Base-by-base conservation (phyloP, 2,888 invertebrate genomes). In the Sarcophaga carnaria region DNA sequence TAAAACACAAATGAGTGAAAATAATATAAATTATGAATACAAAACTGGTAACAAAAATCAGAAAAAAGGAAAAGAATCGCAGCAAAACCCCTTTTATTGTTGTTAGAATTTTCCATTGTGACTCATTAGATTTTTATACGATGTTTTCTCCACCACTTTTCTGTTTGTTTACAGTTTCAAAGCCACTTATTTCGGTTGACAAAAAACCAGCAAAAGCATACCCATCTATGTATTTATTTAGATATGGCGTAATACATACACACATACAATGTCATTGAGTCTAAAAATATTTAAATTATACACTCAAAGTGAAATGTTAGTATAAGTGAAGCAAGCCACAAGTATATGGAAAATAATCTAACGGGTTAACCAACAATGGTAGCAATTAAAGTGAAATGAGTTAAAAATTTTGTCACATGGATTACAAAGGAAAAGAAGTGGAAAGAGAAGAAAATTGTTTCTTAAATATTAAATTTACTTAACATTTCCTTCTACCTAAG, bases 121-220 rank as follows among this genome's bases (percentile, higher is more conserved):
- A 77, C 45, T 86, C 83, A 80, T 86, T 83, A 77, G 83, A 77
- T 59, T 69, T 86, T 77, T 77, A 80, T 77, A 59, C 63, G 54
- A 66, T 71, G 20, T 82, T 79, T 71, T 85, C 20, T 20, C 20
- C 20, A 20, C 20, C 20, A 20, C 1, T 20, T 22, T 22, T 22
- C 22, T 22, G 22, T 22, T 22, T 22, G 22, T 22, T 22, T 22
- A 20, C 20, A 22, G 20, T 20, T 20, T 20, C 20, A 20, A 20
- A 20, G 20, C 20, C 20, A 20, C 20, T 20, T 8, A 45, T 54
- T 74, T 54, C 20, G 77, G 60, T 62, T 66, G 70, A 67, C 37
- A 75, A 78, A 83, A 71, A 66, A 17, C n/a, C 10, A 10, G 37
- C 8, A 62, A 62, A 62, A 62, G 10, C 62, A 17, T n/a, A 49